Percentiles rank a stretch among this genome's conserved stretches.
Evolutionary conservation across 2,888 invertebrate genomes (phyloP).

Genomic region (Agonopterix heracliana): DNA sequence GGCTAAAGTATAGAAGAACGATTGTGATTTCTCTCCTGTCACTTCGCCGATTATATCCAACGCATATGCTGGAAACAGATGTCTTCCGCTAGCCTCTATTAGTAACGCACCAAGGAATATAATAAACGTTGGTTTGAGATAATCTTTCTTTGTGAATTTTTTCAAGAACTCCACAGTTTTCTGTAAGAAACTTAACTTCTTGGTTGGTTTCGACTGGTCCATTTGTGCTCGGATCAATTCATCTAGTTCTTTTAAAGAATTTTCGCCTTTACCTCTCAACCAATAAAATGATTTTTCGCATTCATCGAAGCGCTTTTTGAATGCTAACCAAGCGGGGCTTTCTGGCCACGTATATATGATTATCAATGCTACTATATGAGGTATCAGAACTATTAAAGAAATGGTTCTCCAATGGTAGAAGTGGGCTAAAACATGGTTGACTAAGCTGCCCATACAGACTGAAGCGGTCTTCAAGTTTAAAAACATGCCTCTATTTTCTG

Average conservation of each 20-base stretch:
- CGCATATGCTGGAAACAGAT: conserved; percentile 47
- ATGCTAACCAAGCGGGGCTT: conserved; percentile 77
- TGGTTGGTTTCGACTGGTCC: conserved; percentile 13
- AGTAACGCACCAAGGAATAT: conserved; percentile 29
- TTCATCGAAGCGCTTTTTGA: conserved; percentile 58
- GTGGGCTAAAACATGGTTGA: conserved; percentile 33
- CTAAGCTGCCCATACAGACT: conserved; percentile 35
- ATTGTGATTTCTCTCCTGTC: conserved; percentile 29
- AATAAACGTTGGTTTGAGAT: conserved; percentile 40
- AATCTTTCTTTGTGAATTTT: conserved; percentile 41
- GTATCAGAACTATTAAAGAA: conserved; percentile 29
- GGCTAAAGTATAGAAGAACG: conserved; percentile 38
- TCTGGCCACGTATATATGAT: conserved; percentile 71
- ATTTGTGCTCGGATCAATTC: conserved; percentile 38
- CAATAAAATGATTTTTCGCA: conserved; percentile 68
- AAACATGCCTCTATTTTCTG: conserved; percentile 25
- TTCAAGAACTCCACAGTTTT: conserved; percentile 21
- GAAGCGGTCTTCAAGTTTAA: conserved; percentile 44
- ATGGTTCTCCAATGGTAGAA: conserved; percentile 37
- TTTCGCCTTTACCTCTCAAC: conserved; percentile 53
- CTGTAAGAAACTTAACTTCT: conserved; percentile 6
- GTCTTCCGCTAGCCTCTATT: conserved; percentile 43
- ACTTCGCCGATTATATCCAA: conserved; percentile 42
- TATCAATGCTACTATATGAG: conserved; percentile 26
- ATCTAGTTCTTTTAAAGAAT: conserved; percentile 27